Conservation (phyloP, 1,140 invertebrate species). For the Aphelenchoides fujianensis region DNA sequence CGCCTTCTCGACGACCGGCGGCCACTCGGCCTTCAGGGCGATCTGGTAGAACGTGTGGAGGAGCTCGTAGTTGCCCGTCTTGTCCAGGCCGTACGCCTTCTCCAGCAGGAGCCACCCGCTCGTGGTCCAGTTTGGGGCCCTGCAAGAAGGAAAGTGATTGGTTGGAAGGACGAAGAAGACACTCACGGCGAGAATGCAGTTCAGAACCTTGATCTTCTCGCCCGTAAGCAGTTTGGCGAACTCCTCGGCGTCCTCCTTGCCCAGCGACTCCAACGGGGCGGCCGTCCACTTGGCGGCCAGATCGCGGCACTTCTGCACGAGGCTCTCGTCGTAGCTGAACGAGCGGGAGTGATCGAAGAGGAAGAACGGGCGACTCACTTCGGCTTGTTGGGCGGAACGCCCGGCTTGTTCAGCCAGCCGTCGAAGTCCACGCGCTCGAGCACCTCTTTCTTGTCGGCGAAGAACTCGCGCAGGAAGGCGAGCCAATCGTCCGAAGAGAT, state of each 20-base stretch:
- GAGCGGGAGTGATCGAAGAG: neutral
- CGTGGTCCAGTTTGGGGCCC: too few relatives aligned
- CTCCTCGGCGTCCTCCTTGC: neutral
- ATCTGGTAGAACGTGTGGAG: conserved; percentile 67
- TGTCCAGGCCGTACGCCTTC: conserved; percentile 71
- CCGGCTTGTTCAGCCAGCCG: conserved; percentile 75
- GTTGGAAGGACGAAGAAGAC: too few relatives aligned
- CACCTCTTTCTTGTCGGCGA: conserved; percentile 67
- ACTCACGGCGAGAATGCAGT: too few relatives aligned
- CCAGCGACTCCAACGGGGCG: neutral
- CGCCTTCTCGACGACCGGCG: conserved; percentile 69
- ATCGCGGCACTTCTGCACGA: conserved; percentile 70
- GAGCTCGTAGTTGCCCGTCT: conserved; percentile 75
- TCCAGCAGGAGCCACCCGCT: too few relatives aligned
- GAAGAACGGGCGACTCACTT: conserved; percentile 49
- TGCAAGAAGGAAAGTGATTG: too few relatives aligned
- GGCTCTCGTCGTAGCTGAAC: conserved; percentile 69
- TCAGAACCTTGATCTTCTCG: conserved; percentile 5
- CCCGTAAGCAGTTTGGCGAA: neutral
- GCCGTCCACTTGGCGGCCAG: conserved; percentile 69
- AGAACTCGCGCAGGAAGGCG: conserved; percentile 75
- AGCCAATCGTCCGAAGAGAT: conserved; percentile 80
- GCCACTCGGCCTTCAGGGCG: conserved; percentile 73
- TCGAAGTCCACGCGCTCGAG: conserved; percentile 75
- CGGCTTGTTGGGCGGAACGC: conserved; percentile 81